Evolutionary conservation across 1,140 invertebrate genomes (phyloP).

Genomic region (Brachionus plicatilis): DNA sequence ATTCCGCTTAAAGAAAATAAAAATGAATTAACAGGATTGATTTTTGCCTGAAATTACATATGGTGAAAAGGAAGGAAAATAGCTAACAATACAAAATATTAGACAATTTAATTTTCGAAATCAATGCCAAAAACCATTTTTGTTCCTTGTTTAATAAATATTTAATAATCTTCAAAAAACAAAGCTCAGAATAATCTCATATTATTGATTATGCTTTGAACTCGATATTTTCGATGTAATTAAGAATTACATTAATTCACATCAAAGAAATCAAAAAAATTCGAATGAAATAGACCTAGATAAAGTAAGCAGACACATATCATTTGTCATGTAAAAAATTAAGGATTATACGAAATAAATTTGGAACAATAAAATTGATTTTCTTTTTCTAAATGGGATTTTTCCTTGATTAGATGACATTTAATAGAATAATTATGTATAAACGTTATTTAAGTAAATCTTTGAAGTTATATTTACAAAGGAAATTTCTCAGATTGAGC

Average conservation of each 20-base stretch:
- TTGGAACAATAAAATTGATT: background rate
- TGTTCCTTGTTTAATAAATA: background rate
- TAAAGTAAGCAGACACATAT: background rate
- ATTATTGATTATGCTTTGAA: background rate
- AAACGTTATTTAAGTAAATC: background rate
- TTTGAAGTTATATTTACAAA: background rate
- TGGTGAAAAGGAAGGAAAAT: constrained; percentile 16
- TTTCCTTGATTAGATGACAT: background rate
- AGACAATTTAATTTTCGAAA: constrained; percentile 21
- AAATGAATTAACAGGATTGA: background rate
- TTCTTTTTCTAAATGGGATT: background rate
- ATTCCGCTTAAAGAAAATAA: background rate
- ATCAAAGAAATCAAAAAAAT: background rate
- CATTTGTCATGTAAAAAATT: background rate
- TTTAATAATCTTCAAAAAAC: background rate
- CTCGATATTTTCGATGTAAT: background rate
- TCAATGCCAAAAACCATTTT: background rate
- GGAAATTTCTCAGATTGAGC: background rate
- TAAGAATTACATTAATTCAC: background rate
- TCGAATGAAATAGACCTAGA: background rate
- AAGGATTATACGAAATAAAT: background rate
- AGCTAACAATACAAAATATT: constrained; percentile 17
- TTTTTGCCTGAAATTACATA: background rate
- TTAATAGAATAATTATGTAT: background rate
- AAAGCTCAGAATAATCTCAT: background rate